These are phyloP conservation scores for Andrena minutula DNA, from an alignment of 2,888 invertebrate species.

Conservation along the genomic window DNA sequence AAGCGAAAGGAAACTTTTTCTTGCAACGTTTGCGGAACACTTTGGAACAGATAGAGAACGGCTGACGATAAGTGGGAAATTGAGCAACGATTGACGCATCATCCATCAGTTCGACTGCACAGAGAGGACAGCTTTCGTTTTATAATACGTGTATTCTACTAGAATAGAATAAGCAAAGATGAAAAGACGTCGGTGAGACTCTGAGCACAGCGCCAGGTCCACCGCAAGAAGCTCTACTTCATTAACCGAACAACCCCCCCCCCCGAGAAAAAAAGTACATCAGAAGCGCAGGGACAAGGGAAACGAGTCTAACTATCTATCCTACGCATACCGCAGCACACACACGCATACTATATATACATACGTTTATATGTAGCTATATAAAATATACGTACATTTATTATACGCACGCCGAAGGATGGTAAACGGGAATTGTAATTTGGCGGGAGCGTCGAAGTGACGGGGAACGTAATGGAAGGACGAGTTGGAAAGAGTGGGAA, in stretches of 20 bases:
- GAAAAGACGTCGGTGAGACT: conserved; percentile 62
- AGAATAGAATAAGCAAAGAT: conserved; percentile 8
- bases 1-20: conserved; percentile 3
- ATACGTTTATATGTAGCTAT: conserved; percentile 66
- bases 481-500: conserved; percentile 9
- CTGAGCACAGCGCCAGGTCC: conserved; percentile 75
- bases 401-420: conserved; percentile 61
- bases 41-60: neutral
- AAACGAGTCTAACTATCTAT: conserved; percentile 42
- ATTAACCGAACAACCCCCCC: conserved; percentile 25
- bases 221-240: conserved; percentile 43
- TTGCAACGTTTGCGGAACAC: neutral
- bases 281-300: neutral
- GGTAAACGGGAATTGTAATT: conserved; percentile 32
- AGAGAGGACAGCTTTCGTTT: conserved; percentile 61
- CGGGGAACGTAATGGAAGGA: neutral
- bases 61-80: conserved; percentile 37
- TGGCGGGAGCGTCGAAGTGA: neutral
- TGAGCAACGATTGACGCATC: conserved; percentile 17
- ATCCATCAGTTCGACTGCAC: conserved; percentile 44
- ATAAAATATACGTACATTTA: conserved; percentile 56
- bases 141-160: conserved; percentile 37
- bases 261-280: conserved; percentile 32
- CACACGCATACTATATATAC: conserved; percentile 70
- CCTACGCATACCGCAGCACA: conserved; percentile 61